Evolutionary conservation across 2,888 invertebrate genomes (phyloP), one percentile per base, ranked within the genome.

Genomic region (Gastracanthus pulcherrimus): DNA sequence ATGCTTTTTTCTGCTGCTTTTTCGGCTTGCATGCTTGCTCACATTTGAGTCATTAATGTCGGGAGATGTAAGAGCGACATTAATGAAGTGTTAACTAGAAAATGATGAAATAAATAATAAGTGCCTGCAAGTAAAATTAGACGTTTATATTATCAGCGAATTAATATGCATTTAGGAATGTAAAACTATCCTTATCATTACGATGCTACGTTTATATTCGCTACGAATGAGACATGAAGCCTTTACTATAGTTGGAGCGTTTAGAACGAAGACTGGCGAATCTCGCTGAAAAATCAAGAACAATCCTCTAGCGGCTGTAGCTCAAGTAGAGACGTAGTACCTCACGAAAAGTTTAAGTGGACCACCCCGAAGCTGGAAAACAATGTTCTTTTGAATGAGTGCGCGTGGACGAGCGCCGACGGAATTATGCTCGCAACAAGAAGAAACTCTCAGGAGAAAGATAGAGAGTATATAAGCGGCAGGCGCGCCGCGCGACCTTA

Each of bases 371-470:
- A 36, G 74, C 3, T 36, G 16, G 11, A 41, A 64, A 62, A 80
- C 80, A 80, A 80, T 80, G 80, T 70, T 19, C 80, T 62, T 70
- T 75, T 80, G 80, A 76, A 69, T n/a, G 80, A 41, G 29, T 31
- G 45, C 23, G 70, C 48, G 34, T 13, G 66, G 55, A 7, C 64
- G 23, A 23, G 71, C 62, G 72, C 41, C 79, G 79, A 72, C 72
- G 79, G 79, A 79, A 62, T 79, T 72, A 79, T 72, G 55, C 67
- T 4, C 26, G 26, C 38, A 79, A 66, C 66, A 41, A 55, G 79
- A 79, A 45, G 36, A 62, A 71, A 38, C 31, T 23, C 16, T 23
- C 19, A 1, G 23, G 16, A 29, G 67, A 45, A 64, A 64, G 67
- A 67, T 67, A 41, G 29, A n/a, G n/a, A n/a, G n/a, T n/a, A n/a